phyloP scores from a whole-genome alignment of 2,888 invertebrate species.

The Limnephilus marmoratus region DNA sequence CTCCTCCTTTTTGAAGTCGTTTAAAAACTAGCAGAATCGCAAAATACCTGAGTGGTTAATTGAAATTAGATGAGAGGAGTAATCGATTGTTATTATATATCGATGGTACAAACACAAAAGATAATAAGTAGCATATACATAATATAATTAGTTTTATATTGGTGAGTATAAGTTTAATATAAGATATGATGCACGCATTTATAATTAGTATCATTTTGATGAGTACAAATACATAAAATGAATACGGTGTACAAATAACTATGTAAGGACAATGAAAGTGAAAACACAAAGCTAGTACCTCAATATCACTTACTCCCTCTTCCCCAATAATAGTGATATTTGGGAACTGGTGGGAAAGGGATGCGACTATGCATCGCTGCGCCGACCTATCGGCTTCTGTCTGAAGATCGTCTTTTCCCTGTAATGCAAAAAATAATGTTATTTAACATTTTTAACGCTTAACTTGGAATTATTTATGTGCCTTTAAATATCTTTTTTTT shows the following conservation, averaged over 20 bases:
- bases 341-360: conserved; percentile 90
- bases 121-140: too few species aligned
- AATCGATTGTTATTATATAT: too few species aligned
- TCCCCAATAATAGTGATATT: conserved; percentile 92
- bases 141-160: background rate
- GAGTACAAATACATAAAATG: background rate
- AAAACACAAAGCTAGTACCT: conserved; percentile 71
- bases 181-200: too few species aligned
- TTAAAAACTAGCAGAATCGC: too few species aligned
- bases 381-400: conserved; percentile 98
- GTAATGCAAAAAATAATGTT: conserved; percentile 66
- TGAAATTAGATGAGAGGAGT: too few species aligned
- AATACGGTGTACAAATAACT: too few species aligned
- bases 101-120: too few species aligned
- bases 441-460: background rate
- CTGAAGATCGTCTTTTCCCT: conserved; percentile 96
- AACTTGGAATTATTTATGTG: background rate
- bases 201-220: background rate
- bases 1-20: too few species aligned
- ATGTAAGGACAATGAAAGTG: conserved; percentile 18
- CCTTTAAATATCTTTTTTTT: background rate
- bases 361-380: conserved; percentile 94
- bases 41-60: too few species aligned
- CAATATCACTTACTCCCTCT: conserved; percentile 84
- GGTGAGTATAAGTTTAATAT: background rate